A percentile compares a stretch with the other conserved stretches of the same genome.
phyloP scores from a whole-genome alignment of 2,888 invertebrate genomes.

The Ophion obscuratus region DNA sequence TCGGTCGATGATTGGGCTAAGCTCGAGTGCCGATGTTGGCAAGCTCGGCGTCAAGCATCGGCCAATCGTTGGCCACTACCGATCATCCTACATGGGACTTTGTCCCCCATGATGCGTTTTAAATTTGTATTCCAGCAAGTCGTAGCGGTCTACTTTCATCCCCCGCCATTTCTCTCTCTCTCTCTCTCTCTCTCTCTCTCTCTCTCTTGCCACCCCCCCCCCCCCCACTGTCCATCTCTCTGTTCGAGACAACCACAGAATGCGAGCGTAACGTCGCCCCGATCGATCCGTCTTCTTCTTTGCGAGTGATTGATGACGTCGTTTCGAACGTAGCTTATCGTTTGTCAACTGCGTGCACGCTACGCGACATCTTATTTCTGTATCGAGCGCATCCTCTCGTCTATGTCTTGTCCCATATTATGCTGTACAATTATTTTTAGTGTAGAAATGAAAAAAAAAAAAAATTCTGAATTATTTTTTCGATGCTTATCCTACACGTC shows the following conservation, averaged over 20 bases:
- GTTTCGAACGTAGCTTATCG: conserved; percentile 62
- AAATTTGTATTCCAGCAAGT: conserved; percentile 65
- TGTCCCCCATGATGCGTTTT: conserved; percentile 58
- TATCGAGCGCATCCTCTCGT: conserved; percentile 19
- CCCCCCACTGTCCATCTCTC: neutral
- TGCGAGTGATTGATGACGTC: conserved; percentile 65
- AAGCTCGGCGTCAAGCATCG: too few relatives aligned
- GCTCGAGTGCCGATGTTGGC: too few relatives aligned
- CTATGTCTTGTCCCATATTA: conserved; percentile 20
- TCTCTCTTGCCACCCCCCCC: neutral
- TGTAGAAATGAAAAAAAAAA: neutral
- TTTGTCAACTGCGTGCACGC: conserved; percentile 58
- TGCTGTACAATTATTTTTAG: conserved; percentile 23
- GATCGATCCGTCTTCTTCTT: conserved; percentile 62
- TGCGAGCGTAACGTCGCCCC: conserved; percentile 34
- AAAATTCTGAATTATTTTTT: neutral
- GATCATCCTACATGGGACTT: too few relatives aligned
- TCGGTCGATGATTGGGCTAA: too few relatives aligned
- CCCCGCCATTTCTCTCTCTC: neutral
- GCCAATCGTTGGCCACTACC: too few relatives aligned
- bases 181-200: neutral
- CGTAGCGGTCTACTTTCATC: neutral
- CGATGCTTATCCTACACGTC: neutral
- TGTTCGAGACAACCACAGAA: conserved; percentile 33
- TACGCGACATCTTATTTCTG: conserved; percentile 63